Base-by-base conservation (phyloP, 2,113 vertebrate genomes). In the Platichthys stellatus region DNA sequence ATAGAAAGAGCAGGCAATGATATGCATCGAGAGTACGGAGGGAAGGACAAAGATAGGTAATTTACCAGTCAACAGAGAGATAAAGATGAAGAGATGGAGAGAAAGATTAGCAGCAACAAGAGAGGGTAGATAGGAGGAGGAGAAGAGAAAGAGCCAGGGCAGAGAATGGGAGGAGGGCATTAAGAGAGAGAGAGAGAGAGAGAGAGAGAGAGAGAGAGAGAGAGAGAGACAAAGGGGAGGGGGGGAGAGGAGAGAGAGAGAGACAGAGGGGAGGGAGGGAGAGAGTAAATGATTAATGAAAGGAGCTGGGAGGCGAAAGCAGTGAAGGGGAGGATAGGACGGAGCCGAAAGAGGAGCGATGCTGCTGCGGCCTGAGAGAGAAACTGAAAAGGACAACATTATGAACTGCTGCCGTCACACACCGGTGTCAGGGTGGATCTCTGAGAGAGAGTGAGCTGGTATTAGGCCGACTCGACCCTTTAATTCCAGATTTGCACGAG, bases 201-300 rank as follows among this genome's bases (percentile, higher is more conserved):
- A 26, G 26, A 26, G 26, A 26, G 26, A 26, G 26, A 26, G 26
- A 26, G 26, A 26, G 26, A 26, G 26, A 26, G 26, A 26, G 38
- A 62, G 12, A 65, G 64, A 71, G 64, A 72, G 49, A 74, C 49
- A 73, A 60, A 14, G 51, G 24, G 72, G 54, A 62, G 66, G 72
- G 56, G 81, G 18, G 57, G 58, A 65, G 76, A 76, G 85, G 57
- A 26, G 26, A 26, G 26, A 26, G 26, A 65, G 64, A 71, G 64
- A 72, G 49, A 74, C 49, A 73, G 63, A 14, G 51, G 24, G 72
- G 54, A 62, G 66, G 72, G 56, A 82, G 18, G 57, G 58, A 65
- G 76, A 76, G 85, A 78, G 86, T 91, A 86, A 92, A 93, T 92
- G 90, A 93, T 93, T 94, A 83, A 93, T 90, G 85, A 86, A 83